Evolutionary conservation across 2,888 invertebrate species (phyloP).

Genomic region (Polyommatus icarus): DNA sequence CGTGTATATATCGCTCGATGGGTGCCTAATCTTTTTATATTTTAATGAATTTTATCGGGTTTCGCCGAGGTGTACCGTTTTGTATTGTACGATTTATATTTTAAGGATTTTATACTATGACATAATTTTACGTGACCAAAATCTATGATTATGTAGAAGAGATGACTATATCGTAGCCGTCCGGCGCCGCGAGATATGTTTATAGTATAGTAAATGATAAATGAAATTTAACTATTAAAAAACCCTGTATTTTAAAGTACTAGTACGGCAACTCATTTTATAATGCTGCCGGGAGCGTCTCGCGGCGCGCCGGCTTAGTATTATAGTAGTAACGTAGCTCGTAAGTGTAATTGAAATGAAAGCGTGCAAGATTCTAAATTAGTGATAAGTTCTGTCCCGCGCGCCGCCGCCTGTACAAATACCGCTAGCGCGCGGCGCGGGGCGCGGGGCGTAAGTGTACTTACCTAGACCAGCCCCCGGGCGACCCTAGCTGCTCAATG

Average conservation of each 20-base stretch:
- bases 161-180: slow-evolving; percentile 13
- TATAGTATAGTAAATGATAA: neutral
- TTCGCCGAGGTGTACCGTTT: slow-evolving; percentile 7
- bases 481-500: slow-evolving; percentile 25
- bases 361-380: slow-evolving; percentile 76
- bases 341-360: slow-evolving; percentile 49
- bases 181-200: slow-evolving; percentile 11
- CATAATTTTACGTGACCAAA: slow-evolving; percentile 30
- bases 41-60: slow-evolving; percentile 13
- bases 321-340: slow-evolving; percentile 33
- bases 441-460: slow-evolving; percentile 35
- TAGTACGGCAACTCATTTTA: neutral
- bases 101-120: slow-evolving; percentile 27
- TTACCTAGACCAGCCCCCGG: slow-evolving; percentile 25
- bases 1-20: slow-evolving; percentile 25
- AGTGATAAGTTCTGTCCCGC: slow-evolving; percentile 58
- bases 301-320: slow-evolving; percentile 15
- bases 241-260: neutral
- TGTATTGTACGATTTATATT: slow-evolving; percentile 25
- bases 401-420: slow-evolving; percentile 44
- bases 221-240: neutral
- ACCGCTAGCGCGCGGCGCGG: slow-evolving; percentile 38
- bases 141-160: slow-evolving; percentile 6
- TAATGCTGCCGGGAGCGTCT: neutral
- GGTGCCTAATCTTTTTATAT: slow-evolving; percentile 18